Conservation (phyloP, 2,888 invertebrate genomes). For the Perdita meconis region DNA sequence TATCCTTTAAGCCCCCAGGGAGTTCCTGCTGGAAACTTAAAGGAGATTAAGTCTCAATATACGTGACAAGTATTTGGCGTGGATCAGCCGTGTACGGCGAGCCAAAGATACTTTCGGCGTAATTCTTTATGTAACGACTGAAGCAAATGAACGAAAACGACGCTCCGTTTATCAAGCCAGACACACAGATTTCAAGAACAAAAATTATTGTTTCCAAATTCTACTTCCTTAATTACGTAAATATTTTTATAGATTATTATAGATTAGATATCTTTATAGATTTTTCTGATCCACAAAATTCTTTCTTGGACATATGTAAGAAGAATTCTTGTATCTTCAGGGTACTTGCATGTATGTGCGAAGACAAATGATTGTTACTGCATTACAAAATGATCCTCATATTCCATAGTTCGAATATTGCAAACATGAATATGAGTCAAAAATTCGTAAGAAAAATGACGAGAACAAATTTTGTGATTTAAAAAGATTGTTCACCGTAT, state of each 20-base stretch:
- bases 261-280: too few relatives aligned
- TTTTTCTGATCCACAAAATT: too few relatives aligned
- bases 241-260: too few relatives aligned
- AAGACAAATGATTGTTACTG: too few relatives aligned
- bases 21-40: conserved; percentile 50
- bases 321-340: too few relatives aligned
- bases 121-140: conserved; percentile 30
- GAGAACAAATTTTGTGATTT: too few relatives aligned
- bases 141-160: conserved; percentile 15
- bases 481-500: not conserved
- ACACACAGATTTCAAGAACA: conserved; percentile 29
- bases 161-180: conserved; percentile 31
- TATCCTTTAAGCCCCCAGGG: conserved; percentile 35
- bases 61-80: conserved; percentile 63
- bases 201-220: conserved; percentile 9
- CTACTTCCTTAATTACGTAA: not conserved
- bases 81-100: conserved; percentile 23
- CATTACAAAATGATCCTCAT: too few relatives aligned
- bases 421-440: too few relatives aligned
- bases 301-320: too few relatives aligned
- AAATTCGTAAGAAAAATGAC: too few relatives aligned
- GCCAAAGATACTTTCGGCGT: conserved; percentile 44
- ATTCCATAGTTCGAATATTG: too few relatives aligned
- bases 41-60: conserved; percentile 54
- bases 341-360: too few relatives aligned